Conservation (phyloP, 2,113 vertebrate genomes). For the Petroica traversi region DNA sequence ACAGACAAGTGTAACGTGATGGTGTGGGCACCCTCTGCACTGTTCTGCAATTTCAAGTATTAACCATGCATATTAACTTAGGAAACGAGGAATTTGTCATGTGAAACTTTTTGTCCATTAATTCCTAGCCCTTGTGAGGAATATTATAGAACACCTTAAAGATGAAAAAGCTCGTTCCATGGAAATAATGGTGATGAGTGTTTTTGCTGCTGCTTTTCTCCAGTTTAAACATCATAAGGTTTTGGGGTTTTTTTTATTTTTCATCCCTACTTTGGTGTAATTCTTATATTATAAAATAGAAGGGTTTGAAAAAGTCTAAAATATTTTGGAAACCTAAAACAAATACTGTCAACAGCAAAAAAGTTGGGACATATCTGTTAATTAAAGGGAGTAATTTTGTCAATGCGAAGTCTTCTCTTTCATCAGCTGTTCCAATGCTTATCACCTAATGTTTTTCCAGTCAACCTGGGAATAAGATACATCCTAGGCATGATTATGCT, state of each 20-base stretch:
- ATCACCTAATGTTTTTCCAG: not conserved
- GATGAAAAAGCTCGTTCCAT: not conserved
- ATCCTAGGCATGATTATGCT: not conserved
- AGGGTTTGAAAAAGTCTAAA: not conserved
- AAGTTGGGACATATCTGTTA: not conserved
- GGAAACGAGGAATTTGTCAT: not conserved
- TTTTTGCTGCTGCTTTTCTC: not conserved
- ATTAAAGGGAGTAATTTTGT: not conserved
- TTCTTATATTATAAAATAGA: not conserved
- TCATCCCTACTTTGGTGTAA: not conserved
- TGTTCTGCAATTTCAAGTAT: not conserved
- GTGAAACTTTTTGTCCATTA: not conserved
- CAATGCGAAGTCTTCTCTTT: not conserved
- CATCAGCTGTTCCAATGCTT: not conserved
- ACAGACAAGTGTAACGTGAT: not conserved
- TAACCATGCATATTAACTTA: no score
- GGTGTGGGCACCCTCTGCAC: not conserved
- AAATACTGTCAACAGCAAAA: not conserved
- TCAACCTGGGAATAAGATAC: not conserved
- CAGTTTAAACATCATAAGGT: not conserved
- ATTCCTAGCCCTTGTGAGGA: not conserved
- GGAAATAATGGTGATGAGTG: not conserved
- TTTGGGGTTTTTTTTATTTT: not conserved
- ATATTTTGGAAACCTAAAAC: not conserved
- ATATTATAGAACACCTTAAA: not conserved